Base-by-base conservation (phyloP, 2,888 invertebrate species). In the Dromius quadrimaculatus region DNA sequence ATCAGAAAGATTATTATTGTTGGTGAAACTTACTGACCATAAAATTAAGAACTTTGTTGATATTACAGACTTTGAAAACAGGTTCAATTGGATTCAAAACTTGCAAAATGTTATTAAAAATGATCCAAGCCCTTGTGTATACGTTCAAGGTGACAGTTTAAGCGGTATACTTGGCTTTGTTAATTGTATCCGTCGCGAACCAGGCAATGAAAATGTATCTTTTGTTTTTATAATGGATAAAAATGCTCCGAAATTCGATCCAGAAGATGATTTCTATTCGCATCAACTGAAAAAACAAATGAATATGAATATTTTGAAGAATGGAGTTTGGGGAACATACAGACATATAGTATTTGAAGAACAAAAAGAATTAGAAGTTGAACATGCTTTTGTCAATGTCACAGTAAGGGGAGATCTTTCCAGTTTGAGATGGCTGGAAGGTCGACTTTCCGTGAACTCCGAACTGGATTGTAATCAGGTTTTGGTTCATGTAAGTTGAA, bases 131-230 rank as follows among this genome's bases (percentile, higher is more conserved):
- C 83, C 92, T 0, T 79, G 96, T 0, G 87, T 92, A 13, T 77
- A 75, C 57, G 84, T 89, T 0, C 87, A 90, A 79, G 87, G 88
- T 73, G 89, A 91, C 66, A 84, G 85, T 1, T 83, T 89, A 4
- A 93, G 87, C 78, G 98, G 98, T 9, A 84, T 97, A 0, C 80
- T 91, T 76, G 98, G 98, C n/a, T 83, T 97, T 64, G 88, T 93
- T 0, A 95, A 95, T 76, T 97, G 97, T 80, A 80, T 98, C 22
- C 86, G 92, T 71, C 90, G 87, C 76, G 96, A 97, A 78, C 85
- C 87, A 0, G 86, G 86, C 54, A 80, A 81, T 1, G 80, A 87
- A 74, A 79, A 87, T 0, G 83, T 89, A 0, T 85, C 85, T 62
- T 88, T 89, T 66, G 81, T 92, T 4, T 84, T 90, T 17, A 87